phyloP scores from a whole-genome alignment of 2,888 invertebrate species.

The Deilephila porcellus region DNA sequence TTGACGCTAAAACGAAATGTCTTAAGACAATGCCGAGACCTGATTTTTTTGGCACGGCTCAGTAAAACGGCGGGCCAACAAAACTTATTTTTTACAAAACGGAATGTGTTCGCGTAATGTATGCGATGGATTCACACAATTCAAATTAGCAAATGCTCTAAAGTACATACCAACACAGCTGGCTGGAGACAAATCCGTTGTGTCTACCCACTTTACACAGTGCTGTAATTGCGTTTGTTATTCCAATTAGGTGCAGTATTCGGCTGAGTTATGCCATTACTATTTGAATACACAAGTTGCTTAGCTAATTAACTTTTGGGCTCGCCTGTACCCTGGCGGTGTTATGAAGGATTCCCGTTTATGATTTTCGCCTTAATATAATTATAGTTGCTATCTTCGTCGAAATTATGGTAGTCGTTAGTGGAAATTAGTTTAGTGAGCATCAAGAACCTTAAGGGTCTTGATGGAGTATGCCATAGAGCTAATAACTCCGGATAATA shows the following conservation, averaged over 20 bases:
- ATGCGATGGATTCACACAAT: not conserved
- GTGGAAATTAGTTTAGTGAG: conserved; percentile 51
- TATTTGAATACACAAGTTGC: conserved; percentile 33
- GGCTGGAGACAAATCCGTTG: conserved; percentile 34
- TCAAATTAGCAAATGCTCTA: conserved; percentile 26
- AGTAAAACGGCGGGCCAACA: not conserved
- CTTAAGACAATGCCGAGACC: conserved; percentile 7
- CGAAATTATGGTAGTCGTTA: conserved; percentile 49
- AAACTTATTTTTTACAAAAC: conserved; percentile 1
- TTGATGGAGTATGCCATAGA: not conserved
- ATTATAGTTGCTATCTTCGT: conserved; percentile 48
- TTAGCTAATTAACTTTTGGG: conserved; percentile 45
- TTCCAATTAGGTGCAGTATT: conserved; percentile 29
- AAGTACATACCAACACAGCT: conserved; percentile 26
- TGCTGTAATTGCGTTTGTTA: conserved; percentile 38
- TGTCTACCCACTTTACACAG: conserved; percentile 35
- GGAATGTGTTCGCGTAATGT: not conserved
- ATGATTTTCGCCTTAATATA: conserved; percentile 48
- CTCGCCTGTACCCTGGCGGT: conserved; percentile 38
- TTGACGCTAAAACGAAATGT: conserved; percentile 11
- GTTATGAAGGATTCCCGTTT: conserved; percentile 43
- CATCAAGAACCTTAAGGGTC: conserved; percentile 39
- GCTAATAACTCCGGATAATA: conserved; percentile 8
- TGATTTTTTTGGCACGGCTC: conserved; percentile 15
- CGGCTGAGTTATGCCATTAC: conserved; percentile 25